Evolutionary conservation across 1,140 invertebrate species (phyloP), one percentile per base, ranked within the genome.

Genomic region (Drosophila arawakana): DNA sequence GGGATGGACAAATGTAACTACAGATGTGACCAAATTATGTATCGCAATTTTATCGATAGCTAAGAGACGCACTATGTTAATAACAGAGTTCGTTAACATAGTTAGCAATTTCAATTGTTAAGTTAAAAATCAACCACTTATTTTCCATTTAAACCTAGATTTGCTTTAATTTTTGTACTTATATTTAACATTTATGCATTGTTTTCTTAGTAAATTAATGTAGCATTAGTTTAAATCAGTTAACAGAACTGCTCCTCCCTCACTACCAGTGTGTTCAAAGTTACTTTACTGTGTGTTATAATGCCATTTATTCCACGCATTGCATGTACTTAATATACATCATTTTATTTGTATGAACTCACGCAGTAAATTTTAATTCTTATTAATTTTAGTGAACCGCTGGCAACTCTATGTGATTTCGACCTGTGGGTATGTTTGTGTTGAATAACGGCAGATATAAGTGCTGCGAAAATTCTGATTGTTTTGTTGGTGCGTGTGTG

Each of bases 171-270:
- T 5, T 25, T 25, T 18, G 1, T n/a, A 7, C 30, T 37, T 5
- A 2, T 30, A 30, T 30, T 5, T 7, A 9, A 37, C 15, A 2
- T 4, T 18, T n/a, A 9, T 8, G 18, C 18, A 21, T 9, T 54
- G 15, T 35, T 6, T 37, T 15, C 8, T 15, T 15, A 15, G 13
- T 37, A 11, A 10, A 5, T 54, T n/a, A 25, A 15, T 11, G n/a
- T 6, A 6, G 6, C 6, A 13, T 7, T 30, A 13, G 30, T 7
- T 1, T 30, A 21, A 35, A 7, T 21, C 41, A 15, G 11, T n/a
- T 69, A 49, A 69, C 71, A 73, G 41, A 61, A 54, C 34, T 61
- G 71, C 71, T 73, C 65, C 71, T 30, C 25, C 4, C 18, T 21
- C 18, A 2, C 18, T 21, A 15, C 15, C 15, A 15, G 15, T 15